Evolutionary conservation across 1,140 invertebrate genomes (phyloP), one percentile per base, ranked within the genome.

Genomic region (Colletes gigas): DNA sequence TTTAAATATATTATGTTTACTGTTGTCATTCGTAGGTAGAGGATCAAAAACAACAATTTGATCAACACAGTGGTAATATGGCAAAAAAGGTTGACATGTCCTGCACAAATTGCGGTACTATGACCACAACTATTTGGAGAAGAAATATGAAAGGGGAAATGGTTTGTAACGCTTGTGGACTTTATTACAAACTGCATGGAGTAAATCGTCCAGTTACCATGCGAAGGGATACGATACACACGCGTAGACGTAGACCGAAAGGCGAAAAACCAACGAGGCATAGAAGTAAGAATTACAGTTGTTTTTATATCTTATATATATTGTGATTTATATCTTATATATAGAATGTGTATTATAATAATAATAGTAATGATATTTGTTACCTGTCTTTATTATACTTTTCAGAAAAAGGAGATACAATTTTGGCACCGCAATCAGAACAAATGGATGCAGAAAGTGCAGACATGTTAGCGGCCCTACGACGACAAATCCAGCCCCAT

Each of bases 181-280:
- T 99, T 15, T 99, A 99, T 93, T 98, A 96, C 93, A 98, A 98
- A 93, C 94, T 99, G 78, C 98, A 99, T 93, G 96, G 97, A 76
- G 96, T 98, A 77, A 97, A 97, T 92, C 94, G 98, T 76, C 98
- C 98, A 8, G 95, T 98, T 81, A 97, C 98, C 44, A 99, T 99
- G 98, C 95, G 98, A 88, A 97, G 99, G 89, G 98, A 99, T 90
- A 98, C 98, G 10, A 99, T 99, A 91, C 98, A 99, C 93, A 99
- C 98, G 19, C 94, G 98, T 82, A 97, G 98, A 93, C 95, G 98
- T 86, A 96, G 98, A 90, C 98, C 98, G 5, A 96, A 97, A 87
- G 95, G 95, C 86, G 94, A 93, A 71, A 93, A 93, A 85, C 90
- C 92, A 8, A 92, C 89, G 9, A 92, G 92, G 84, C 93, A 92